Conservation (phyloP, 2,888 invertebrate species). For the Drosophila longiperda region DNA sequence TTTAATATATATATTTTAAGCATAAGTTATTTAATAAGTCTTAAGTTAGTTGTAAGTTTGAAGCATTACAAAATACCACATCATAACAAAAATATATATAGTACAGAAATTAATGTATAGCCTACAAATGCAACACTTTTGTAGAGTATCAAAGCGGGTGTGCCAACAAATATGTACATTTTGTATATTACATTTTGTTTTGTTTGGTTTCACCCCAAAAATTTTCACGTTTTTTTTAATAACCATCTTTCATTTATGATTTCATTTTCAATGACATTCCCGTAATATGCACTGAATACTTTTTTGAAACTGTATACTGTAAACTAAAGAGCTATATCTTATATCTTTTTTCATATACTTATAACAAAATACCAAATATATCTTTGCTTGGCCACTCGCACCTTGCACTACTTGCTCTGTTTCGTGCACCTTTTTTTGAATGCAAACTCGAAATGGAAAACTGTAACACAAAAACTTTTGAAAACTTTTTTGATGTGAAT, state of each 20-base stretch:
- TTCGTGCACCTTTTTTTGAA: constrained; percentile 81
- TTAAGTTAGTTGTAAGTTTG: constrained; percentile 28
- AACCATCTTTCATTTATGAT: constrained; percentile 10
- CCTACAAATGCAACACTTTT: constrained; percentile 31
- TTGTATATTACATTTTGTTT: constrained; percentile 52
- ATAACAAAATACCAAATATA: constrained; percentile 64
- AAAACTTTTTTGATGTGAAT: constrained; percentile 79
- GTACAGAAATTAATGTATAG: constrained; percentile 4
- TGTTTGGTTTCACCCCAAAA: constrained; percentile 5
- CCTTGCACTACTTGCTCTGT: constrained; percentile 81
- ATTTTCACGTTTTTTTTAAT: constrained; percentile 11
- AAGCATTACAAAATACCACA: constrained; percentile 67
- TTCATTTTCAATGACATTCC: constrained; percentile 10
- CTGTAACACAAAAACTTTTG: constrained; percentile 65
- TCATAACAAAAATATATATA: constrained; percentile 15
- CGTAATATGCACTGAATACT: constrained; percentile 57
- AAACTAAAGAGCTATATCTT: constrained; percentile 80
- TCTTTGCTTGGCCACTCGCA: constrained; percentile 82
- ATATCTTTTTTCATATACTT: constrained; percentile 80
- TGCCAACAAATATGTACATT: constrained; percentile 82
- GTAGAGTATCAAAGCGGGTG: constrained; percentile 72
- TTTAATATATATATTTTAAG: background rate
- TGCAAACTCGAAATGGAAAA: constrained; percentile 79
- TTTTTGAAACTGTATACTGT: constrained; percentile 76
- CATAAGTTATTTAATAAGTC: constrained; percentile 27